Evolutionary conservation across 2,888 invertebrate genomes (phyloP).

Genomic region (Eupithecia insigniata): DNA sequence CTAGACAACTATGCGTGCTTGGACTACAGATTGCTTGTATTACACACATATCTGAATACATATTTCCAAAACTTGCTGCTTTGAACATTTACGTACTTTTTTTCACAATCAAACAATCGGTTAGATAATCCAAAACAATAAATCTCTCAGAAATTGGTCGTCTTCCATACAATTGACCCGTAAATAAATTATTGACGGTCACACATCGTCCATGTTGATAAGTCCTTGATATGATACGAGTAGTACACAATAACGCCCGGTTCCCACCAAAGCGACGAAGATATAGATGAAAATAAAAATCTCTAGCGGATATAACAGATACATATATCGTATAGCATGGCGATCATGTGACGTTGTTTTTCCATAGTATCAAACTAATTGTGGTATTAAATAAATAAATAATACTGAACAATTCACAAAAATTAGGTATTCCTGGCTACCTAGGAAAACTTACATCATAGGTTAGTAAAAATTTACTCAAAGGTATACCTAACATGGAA

Average conservation of each 20-base stretch:
- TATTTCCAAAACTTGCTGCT: background rate
- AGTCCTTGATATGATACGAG: conserved; percentile 45
- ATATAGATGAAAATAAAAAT: too few relatives aligned
- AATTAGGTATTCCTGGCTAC: too few relatives aligned
- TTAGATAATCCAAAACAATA: conserved; percentile 36
- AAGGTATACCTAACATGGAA: too few relatives aligned
- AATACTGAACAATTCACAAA: too few relatives aligned
- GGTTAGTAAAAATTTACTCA: too few relatives aligned
- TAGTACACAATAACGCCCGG: background rate
- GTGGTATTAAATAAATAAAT: too few relatives aligned
- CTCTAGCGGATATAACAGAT: too few relatives aligned
- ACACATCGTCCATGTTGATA: conserved; percentile 45
- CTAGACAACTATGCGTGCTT: too few relatives aligned
- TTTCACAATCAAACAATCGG: conserved; percentile 26
- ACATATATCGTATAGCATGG: too few relatives aligned
- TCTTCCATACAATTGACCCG: conserved; percentile 52
- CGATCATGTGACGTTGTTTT: too few relatives aligned
- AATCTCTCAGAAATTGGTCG: conserved; percentile 40
- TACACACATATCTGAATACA: background rate
- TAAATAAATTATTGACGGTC: conserved; percentile 54
- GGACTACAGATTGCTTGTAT: background rate
- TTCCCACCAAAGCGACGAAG: background rate
- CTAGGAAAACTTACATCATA: too few relatives aligned
- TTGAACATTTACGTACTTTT: background rate
- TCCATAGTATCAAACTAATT: too few relatives aligned